A percentile compares a stretch with the other conserved stretches of the same genome.
phyloP scores from a whole-genome alignment of 2,797 vertebrate species.

The Malacoctenus gilli region DNA sequence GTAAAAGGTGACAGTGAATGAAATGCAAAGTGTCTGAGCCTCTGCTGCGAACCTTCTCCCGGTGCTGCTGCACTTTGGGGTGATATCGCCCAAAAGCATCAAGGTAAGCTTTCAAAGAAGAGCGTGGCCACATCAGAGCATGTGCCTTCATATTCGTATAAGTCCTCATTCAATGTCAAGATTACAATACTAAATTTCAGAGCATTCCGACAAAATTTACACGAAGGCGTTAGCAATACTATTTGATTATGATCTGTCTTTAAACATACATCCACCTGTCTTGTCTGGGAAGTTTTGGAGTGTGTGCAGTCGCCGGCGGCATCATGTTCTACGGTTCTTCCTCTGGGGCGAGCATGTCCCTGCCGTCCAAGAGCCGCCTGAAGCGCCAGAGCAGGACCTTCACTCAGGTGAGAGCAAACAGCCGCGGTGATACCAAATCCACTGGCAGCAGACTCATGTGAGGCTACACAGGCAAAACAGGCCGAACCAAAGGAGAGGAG shows the following conservation, averaged over 20 bases:
- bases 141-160: too few relatives aligned
- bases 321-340: constrained; percentile 94
- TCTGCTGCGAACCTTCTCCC: constrained; percentile 30
- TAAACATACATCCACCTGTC: too few relatives aligned
- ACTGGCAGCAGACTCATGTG: too few relatives aligned
- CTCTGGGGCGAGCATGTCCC: constrained; percentile 89
- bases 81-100: constrained; percentile 18
- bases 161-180: too few relatives aligned
- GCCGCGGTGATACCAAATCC: too few relatives aligned
- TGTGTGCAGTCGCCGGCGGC: constrained; percentile 52
- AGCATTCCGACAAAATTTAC: too few relatives aligned
- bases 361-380: constrained; percentile 90
- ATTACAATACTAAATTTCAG: too few relatives aligned
- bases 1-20: constrained; percentile 53
- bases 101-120: constrained; percentile 43
- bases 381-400: constrained; percentile 93
- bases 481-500: too few relatives aligned
- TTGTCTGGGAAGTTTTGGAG: constrained; percentile 36
- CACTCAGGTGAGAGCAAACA: constrained; percentile 78
- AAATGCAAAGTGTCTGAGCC: constrained; percentile 39
- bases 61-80: constrained; percentile 32
- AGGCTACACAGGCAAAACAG: too few relatives aligned
- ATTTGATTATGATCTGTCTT: too few relatives aligned
- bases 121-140: background rate
- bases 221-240: too few relatives aligned